Percentiles rank a stretch among this genome's conserved stretches.
These are phyloP conservation scores for Phylloscopus trochiloides DNA, from an alignment of 2,113 vertebrate species.

Conservation along the genomic window DNA sequence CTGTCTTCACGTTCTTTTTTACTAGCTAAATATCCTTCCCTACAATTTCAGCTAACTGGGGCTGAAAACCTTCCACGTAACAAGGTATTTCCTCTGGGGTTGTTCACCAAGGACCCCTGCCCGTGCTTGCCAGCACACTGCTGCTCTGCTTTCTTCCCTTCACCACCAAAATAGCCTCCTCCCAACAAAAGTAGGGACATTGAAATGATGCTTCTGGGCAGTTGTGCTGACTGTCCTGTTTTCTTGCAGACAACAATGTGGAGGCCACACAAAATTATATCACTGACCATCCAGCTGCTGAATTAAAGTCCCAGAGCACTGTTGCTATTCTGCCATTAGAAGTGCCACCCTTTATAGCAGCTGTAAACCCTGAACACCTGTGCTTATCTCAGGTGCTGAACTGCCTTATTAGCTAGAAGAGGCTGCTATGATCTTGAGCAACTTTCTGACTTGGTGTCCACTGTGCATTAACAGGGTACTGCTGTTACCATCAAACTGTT, in stretches of 20 bases:
- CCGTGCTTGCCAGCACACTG: accelerated
- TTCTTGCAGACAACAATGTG: not conserved
- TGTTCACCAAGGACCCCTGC: not conserved
- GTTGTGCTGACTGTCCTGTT: not conserved
- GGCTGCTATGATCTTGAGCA: not conserved
- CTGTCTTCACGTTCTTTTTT: not conserved
- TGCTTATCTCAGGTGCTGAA: not conserved
- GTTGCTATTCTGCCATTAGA: not conserved
- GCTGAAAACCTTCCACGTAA: not conserved
- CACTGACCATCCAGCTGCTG: not conserved
- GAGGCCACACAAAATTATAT: not conserved
- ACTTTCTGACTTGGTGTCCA: not conserved
- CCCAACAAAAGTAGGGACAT: not conserved
- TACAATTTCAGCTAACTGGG: not conserved
- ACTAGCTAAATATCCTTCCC: not conserved
- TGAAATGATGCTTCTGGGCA: not conserved
- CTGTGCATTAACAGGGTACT: not conserved
- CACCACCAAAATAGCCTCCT: not conserved
- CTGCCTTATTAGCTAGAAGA: not conserved
- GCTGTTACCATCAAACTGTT: not conserved
- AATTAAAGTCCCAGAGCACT: not conserved
- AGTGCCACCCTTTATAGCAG: accelerated
- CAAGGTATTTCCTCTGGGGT: not conserved
- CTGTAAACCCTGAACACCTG: not conserved
- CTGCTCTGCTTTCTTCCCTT: not conserved